phyloP scores from a whole-genome alignment of 1,140 invertebrate species.

The Drosophila navojoa region DNA sequence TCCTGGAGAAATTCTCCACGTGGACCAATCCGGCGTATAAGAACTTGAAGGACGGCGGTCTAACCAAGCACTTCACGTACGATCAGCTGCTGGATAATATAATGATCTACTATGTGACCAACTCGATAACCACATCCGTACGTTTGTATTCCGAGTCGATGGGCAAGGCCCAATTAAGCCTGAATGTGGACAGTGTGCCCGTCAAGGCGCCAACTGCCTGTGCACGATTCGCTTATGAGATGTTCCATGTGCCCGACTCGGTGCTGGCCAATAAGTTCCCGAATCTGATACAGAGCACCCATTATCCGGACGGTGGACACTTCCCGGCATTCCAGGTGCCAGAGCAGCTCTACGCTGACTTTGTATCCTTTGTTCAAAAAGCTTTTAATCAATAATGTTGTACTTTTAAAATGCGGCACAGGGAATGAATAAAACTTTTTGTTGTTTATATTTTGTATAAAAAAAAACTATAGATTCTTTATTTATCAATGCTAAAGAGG shows the following conservation, averaged over 20 bases:
- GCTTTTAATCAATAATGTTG: constrained; percentile 30
- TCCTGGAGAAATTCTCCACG: constrained; percentile 93
- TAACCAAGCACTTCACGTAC: constrained; percentile 87
- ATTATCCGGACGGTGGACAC: constrained; percentile 90
- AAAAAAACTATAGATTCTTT: constrained; percentile 9
- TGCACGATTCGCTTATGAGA: constrained; percentile 87
- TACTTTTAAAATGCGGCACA: constrained; percentile 21
- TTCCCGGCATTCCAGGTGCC: constrained; percentile 94
- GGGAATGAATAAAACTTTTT: constrained; percentile 29
- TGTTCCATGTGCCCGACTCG: constrained; percentile 86
- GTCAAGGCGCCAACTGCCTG: constrained; percentile 87
- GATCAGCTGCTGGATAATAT: constrained; percentile 94
- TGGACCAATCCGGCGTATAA: constrained; percentile 88
- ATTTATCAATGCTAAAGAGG: constrained; percentile 4
- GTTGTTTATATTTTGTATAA: constrained; percentile 5
- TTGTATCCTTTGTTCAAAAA: constrained; percentile 79
- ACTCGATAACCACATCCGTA: constrained; percentile 90
- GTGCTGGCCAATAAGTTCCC: constrained; percentile 86
- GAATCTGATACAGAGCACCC: constrained; percentile 87
- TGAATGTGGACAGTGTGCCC: constrained; percentile 86
- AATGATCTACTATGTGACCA: constrained; percentile 94
- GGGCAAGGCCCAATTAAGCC: constrained; percentile 68
- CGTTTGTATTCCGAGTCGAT: constrained; percentile 90
- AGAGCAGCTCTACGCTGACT: constrained; percentile 88
- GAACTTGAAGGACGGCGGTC: constrained; percentile 88